These are phyloP conservation scores for Chaetodon trifascialis DNA, from an alignment of 2,113 vertebrate genomes.

Conservation along the genomic window DNA sequence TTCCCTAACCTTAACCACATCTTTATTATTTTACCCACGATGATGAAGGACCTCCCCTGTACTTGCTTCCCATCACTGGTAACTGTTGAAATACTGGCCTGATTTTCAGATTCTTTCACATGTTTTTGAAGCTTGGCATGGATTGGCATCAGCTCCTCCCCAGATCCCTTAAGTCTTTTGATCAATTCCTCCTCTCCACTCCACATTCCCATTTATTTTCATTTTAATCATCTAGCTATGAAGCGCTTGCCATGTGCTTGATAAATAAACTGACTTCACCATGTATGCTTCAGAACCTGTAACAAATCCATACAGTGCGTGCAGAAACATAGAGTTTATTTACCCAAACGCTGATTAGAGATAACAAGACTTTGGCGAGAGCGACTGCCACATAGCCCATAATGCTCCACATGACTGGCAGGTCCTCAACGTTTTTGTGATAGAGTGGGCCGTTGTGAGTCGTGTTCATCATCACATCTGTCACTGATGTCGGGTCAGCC, in stretches of 20 bases:
- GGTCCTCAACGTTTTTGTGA: not conserved
- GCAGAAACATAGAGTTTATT: conserved; percentile 47
- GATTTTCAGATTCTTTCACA: not conserved
- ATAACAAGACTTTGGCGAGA: conserved; percentile 72
- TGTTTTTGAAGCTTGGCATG: not conserved
- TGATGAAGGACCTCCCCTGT: too few relatives aligned
- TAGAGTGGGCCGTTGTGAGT: rapidly evolving
- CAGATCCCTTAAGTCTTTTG: not conserved
- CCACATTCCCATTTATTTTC: not conserved
- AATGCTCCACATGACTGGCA: conserved; percentile 49
- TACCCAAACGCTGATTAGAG: conserved; percentile 71
- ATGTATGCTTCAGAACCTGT: not conserved
- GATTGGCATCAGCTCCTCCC: too few relatives aligned
- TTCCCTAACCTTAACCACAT: too few relatives aligned
- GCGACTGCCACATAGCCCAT: conserved; percentile 46
- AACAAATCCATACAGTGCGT: not conserved
- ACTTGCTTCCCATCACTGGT: too few relatives aligned
- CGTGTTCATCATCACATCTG: not conserved
- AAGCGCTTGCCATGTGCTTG: not conserved
- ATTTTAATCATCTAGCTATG: not conserved
- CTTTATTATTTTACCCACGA: too few relatives aligned
- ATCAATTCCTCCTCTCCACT: not conserved
- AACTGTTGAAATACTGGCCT: not conserved
- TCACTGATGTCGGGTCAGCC: not conserved
- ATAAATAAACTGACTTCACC: not conserved